Evolutionary conservation across 2,888 invertebrate species (phyloP), one percentile per base, ranked within the genome.

Genomic region (Panopea generosa): DNA sequence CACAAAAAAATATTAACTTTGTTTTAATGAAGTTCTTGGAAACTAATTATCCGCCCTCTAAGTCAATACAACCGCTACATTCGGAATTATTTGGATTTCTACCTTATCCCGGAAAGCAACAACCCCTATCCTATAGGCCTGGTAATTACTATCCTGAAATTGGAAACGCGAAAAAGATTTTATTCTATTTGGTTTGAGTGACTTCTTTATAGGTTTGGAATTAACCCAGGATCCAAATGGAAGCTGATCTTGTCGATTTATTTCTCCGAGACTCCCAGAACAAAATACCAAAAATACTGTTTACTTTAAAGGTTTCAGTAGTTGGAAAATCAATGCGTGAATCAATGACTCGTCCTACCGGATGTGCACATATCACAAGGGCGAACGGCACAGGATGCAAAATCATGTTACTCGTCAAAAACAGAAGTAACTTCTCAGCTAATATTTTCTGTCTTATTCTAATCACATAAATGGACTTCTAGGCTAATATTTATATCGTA

Each of bases 181-280:
- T 29, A 59, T 65, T 65, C 55, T 71, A 65, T 65, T 59, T 38
- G 71, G 52, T 52, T 65, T 52, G 65, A 59, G 65, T 71, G 71
- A 59, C 71, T 71, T 38, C 50, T 71, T 71, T 71, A 71, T 71
- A 53, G 52, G 65, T 53, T 65, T 43, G 52, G 71, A 71, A 71
- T 71, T 65, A 71, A 60, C 65, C 53, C 52, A 45, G 60, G 47
- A 65, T 65, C 62, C 53, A 63, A 59, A 55, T 27, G 33, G 50
- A 50, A 50, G 20, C n/a, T 50, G 50, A 20, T 20, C 50, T 50
- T 11, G 22, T 50, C 50, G 2, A 50, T 50, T 50, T 50, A 50
- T 50, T 50, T 50, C 22, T 18, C 33, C 33, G 33, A 33, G 33
- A 33, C 33, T 33, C 33, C 33, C 11, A 33, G 7, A 20, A 18